phyloP scores from a whole-genome alignment of 2,888 invertebrate genomes.

The Orchestes rusci region DNA sequence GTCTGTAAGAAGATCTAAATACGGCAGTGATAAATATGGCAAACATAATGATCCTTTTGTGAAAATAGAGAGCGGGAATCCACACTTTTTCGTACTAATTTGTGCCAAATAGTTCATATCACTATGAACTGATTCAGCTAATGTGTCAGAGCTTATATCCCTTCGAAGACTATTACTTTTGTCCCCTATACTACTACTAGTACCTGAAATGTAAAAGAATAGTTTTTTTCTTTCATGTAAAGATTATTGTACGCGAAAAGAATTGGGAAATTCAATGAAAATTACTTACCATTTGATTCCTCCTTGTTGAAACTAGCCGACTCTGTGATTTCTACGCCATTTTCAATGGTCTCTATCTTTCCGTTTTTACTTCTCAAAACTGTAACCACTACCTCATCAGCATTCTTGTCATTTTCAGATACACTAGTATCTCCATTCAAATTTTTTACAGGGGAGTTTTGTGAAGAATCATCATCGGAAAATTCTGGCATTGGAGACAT shows the following conservation, averaged over 20 bases:
- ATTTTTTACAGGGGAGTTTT: conserved; percentile 18
- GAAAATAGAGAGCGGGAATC: conserved; percentile 81
- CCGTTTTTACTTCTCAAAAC: conserved; percentile 24
- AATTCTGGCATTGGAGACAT: conserved; percentile 67
- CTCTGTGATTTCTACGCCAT: conserved; percentile 41
- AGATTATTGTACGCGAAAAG: neutral
- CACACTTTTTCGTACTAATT: conserved; percentile 66
- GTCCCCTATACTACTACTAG: conserved; percentile 23
- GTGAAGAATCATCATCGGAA: conserved; percentile 43
- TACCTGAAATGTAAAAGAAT: no score
- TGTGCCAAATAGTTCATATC: conserved; percentile 58
- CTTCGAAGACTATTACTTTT: conserved; percentile 53
- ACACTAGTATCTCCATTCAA: conserved; percentile 4
- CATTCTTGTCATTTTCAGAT: conserved; percentile 9
- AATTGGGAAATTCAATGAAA: conserved; percentile 5
- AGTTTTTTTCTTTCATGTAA: no score
- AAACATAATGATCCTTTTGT: conserved; percentile 88
- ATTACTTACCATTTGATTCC: conserved; percentile 10
- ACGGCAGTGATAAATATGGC: conserved; percentile 92
- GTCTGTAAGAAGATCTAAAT: conserved; percentile 85
- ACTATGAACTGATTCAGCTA: conserved; percentile 52
- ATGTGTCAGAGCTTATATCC: conserved; percentile 61
- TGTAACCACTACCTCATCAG: neutral
- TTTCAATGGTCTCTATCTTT: conserved; percentile 25
- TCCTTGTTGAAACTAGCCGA: conserved; percentile 32